Conservation (phyloP, 2,113 vertebrate species). For the Oceanodroma tethys region DNA sequence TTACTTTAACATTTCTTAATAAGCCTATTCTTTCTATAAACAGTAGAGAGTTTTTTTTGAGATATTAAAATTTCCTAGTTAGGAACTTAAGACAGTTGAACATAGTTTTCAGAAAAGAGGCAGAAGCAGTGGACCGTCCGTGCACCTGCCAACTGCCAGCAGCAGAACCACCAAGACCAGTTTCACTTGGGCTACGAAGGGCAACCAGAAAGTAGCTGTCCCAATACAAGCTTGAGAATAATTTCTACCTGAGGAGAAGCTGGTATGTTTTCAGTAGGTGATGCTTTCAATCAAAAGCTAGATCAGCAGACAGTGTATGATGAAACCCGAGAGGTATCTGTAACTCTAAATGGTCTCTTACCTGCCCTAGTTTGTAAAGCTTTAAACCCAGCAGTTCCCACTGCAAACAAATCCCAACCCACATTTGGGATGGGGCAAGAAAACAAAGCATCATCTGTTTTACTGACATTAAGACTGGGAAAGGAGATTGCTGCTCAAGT, state of each 20-base stretch:
- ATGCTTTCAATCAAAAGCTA: not conserved
- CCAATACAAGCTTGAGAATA: not conserved
- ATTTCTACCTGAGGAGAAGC: not conserved
- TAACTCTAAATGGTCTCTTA: not conserved
- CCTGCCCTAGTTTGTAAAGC: not conserved
- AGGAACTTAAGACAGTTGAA: not conserved
- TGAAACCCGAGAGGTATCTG: not conserved
- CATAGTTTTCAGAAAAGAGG: not conserved
- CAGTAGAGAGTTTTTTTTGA: not conserved
- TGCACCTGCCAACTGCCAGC: not conserved
- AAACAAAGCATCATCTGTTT: not conserved
- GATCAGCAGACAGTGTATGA: not conserved
- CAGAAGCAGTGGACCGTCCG: accelerated
- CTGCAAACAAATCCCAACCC: not conserved
- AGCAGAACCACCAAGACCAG: not conserved
- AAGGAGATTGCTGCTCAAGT: not conserved
- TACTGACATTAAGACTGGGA: not conserved
- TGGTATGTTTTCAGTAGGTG: not conserved
- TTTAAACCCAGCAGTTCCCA: not conserved
- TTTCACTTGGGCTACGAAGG: not conserved
- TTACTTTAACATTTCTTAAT: not conserved
- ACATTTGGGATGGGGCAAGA: not conserved
- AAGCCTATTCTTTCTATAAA: not conserved
- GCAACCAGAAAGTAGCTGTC: not conserved
- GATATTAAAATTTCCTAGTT: not conserved